phyloP scores from a whole-genome alignment of 1,140 invertebrate genomes.

The Drosophila varians region DNA sequence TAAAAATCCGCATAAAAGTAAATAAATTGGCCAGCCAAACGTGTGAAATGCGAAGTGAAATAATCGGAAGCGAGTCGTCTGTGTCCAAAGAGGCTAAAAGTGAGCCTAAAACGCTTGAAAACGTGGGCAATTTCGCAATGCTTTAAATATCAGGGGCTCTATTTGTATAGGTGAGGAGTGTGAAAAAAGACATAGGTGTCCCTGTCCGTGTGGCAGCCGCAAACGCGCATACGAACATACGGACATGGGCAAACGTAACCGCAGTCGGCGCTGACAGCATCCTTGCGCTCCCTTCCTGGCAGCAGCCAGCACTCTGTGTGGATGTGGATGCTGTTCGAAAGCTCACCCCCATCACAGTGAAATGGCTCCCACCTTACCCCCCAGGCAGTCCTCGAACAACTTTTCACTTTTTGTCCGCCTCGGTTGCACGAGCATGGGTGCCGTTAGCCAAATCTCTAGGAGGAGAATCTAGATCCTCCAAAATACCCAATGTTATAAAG shows the following conservation, averaged over 20 bases:
- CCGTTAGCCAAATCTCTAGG: not conserved
- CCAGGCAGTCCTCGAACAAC: constrained; percentile 35
- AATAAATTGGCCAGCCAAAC: constrained; percentile 33
- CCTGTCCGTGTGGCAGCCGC: constrained; percentile 47
- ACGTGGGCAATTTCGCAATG: constrained; percentile 57
- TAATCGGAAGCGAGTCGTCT: constrained; percentile 23
- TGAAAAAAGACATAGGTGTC: constrained; percentile 56
- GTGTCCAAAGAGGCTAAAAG: constrained; percentile 19
- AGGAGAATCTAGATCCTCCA: not conserved
- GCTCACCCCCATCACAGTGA: constrained; percentile 17
- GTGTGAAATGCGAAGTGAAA: constrained; percentile 31
- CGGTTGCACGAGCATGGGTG: constrained; percentile 17
- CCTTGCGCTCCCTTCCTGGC: constrained; percentile 67
- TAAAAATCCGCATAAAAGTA: constrained; percentile 53
- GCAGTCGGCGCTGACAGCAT: constrained; percentile 63
- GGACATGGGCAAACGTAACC: constrained; percentile 63
- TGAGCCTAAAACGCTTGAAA: constrained; percentile 17
- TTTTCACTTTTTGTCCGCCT: constrained; percentile 46
- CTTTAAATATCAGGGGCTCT: constrained; percentile 29
- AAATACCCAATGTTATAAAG: too few species aligned
- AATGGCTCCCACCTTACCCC: constrained; percentile 5
- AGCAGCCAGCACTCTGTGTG: constrained; percentile 37
- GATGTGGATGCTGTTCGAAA: constrained; percentile 72
- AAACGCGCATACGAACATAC: constrained; percentile 19
- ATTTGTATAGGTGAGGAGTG: constrained; percentile 51